Evolutionary conservation across 2,888 invertebrate species (phyloP).

Genomic region (Cataglyphis cursor): DNA sequence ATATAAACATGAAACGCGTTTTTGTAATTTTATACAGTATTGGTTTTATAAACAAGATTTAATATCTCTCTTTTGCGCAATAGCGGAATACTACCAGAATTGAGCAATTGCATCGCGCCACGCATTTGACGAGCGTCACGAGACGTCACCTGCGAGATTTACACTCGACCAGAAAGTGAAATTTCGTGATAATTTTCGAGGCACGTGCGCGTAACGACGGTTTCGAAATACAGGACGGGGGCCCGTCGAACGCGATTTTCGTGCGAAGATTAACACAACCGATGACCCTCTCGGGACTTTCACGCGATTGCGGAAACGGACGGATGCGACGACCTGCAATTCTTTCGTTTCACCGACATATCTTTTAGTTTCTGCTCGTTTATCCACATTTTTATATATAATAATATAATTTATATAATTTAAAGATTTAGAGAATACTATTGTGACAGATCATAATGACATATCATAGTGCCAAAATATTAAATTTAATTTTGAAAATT

Average conservation of each 20-base stretch:
- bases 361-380: slow-evolving; percentile 1
- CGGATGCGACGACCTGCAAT: slow-evolving; percentile 38
- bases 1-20: not conserved
- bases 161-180: slow-evolving; percentile 67
- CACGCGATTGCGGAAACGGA: slow-evolving; percentile 45
- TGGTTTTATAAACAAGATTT: not conserved
- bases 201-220: slow-evolving; percentile 66
- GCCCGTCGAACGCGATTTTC: slow-evolving; percentile 39
- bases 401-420: slow-evolving; percentile 10
- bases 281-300: slow-evolving; percentile 25
- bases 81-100: not conserved
- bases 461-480: not conserved
- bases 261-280: slow-evolving; percentile 36
- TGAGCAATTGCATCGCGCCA: not conserved
- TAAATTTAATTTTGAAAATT: not conserved
- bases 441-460: too few species aligned
- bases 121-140: slow-evolving; percentile 8
- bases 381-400: not conserved
- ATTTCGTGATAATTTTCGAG: slow-evolving; percentile 60
- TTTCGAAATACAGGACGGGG: slow-evolving; percentile 65
- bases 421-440: not conserved
- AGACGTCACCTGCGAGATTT: slow-evolving; percentile 49
- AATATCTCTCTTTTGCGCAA: not conserved
- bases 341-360: slow-evolving; percentile 4
- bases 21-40: not conserved